Base-by-base conservation (phyloP, 1,140 invertebrate genomes). In the Phthorimaea operculella region DNA sequence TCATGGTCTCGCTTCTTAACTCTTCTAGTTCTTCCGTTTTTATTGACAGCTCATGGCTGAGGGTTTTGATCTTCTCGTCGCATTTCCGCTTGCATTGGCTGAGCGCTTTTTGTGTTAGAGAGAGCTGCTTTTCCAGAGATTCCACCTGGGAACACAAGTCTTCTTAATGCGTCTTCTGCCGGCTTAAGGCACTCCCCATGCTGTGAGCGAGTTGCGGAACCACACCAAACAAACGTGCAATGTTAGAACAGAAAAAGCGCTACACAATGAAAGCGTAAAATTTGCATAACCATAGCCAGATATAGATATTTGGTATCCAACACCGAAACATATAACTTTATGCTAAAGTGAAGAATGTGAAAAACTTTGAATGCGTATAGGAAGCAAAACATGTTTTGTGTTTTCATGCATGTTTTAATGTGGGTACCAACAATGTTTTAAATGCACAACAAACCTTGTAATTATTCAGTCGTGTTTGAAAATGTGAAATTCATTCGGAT, bases 91-190 rank as follows among this genome's bases (percentile, higher is more conserved):
- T 85, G 66, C 81, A 86, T 57, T 82, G 80, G 15, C 66, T 69
- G 33, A 86, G 66, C 39, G 82, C 75, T 64, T 83, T 80, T 50
- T 85, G 79, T 17, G 83, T 77, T 57, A 86, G 64, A 53, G 75
- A 67, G 63, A 86, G 67, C 76, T 87, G 82, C 72, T 83, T 86
- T 80, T 87, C 85, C 69, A 87, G 75, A 72, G 80, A 86, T 78
- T 86, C 82, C 15, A 86, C 85, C 83, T 87, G 79, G 74, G 78
- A 83, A 85, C 71, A 83, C 72, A 82, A 58, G 58, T 71, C 74
- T 76, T 68, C 75, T 83, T 82, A 80, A 57, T 74, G 72, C 61
- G 59, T 68, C 70, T 67, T 67, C 64, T 52, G 56, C 50, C 54
- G 58, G 36, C 44, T 62, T 72, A 76, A 75, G 50, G 54, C 65